Base-by-base conservation (phyloP, 2,113 vertebrate genomes). In the Oreochromis tanganicae region DNA sequence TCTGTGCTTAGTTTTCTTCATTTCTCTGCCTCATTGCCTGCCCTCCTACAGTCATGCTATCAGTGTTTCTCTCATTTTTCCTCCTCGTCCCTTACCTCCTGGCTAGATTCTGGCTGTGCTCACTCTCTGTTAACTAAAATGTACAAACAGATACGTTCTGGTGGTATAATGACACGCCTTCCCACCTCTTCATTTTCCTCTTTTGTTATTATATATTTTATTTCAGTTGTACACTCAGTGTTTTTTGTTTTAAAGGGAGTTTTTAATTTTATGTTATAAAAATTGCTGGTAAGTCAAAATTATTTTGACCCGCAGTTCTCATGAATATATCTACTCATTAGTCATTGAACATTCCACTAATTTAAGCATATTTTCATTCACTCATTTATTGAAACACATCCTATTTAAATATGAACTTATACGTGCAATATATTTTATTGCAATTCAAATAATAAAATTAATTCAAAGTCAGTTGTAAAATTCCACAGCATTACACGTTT, bases 11-110 rank as follows among this genome's bases (percentile, higher is more conserved):
- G 71, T 78, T 92, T 61, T 59, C 80, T 90, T 66, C 79, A 38
- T 85, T 56, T 87, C 82, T 83, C 32, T 87, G 90, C 87, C 84
- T 93, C 91, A 94, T 93, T 85, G 83, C 75, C 78, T 84, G 82
- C 34, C 54, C 87, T 87, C 87, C 88, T 46, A 75, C 83, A 66
- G 87, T 81, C 90, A 86, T 82, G 68, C 82, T 86, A 91, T 90
- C 88, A 90, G 84, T 80, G 66, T 79, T 68, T 78, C 80, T 83
- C 81, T 80, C 57, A 83, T 87, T 85, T 38, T 36, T 50, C n/a
- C 83, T 41, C 50, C 71, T 68, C 3, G 11, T 38, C 82, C 29
- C 36, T 71, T 55, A 17, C 75, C 85, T 90, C 86, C 61, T 61
- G 83, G 57, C 55, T 88, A 83, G 81, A 90, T 80, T 85, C 63